A percentile compares a stretch with the other conserved stretches of the same genome.
Conservation (phyloP, 2,888 invertebrate species). For the Acheta domesticus region DNA sequence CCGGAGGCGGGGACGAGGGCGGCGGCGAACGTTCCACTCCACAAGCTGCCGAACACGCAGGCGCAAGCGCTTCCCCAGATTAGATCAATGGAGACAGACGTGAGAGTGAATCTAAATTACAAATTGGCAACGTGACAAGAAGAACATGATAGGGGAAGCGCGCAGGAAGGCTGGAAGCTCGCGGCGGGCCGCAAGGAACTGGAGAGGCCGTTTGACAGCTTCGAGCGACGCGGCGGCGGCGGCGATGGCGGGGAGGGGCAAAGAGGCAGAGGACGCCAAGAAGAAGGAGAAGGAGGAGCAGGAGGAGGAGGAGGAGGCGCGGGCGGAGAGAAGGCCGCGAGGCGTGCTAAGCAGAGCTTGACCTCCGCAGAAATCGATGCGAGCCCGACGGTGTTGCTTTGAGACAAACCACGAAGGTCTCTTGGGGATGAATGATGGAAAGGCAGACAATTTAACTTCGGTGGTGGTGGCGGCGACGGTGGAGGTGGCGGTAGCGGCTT, state of each 20-base stretch:
- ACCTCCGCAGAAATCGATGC: too few species aligned
- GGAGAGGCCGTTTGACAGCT: neutral
- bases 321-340: neutral
- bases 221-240: neutral
- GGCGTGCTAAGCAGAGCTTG: too few species aligned
- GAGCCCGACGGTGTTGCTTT: too few species aligned
- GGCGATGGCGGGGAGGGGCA: neutral
- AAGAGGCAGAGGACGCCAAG: neutral
- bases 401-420: too few species aligned
- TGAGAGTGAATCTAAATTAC: slow-evolving; percentile 18
- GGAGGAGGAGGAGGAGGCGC: neutral
- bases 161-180: neutral
- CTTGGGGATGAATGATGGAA: too few species aligned
- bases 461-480: too few species aligned
- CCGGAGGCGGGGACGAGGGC: neutral
- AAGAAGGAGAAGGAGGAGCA: neutral
- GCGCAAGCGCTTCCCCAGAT: neutral
- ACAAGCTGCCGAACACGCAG: slow-evolving; percentile 18
- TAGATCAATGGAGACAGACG: slow-evolving; percentile 18
- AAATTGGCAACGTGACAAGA: slow-evolving; percentile 18
- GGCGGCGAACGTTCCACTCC: neutral
- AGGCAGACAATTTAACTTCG: too few species aligned
- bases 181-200: slow-evolving; percentile 11
- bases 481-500: too few species aligned
- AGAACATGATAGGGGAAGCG: slow-evolving; percentile 18